Percentiles rank a stretch among this genome's conserved stretches.
phyloP scores from a whole-genome alignment of 2,797 vertebrate species.

The Rhinogobio ventralis region DNA sequence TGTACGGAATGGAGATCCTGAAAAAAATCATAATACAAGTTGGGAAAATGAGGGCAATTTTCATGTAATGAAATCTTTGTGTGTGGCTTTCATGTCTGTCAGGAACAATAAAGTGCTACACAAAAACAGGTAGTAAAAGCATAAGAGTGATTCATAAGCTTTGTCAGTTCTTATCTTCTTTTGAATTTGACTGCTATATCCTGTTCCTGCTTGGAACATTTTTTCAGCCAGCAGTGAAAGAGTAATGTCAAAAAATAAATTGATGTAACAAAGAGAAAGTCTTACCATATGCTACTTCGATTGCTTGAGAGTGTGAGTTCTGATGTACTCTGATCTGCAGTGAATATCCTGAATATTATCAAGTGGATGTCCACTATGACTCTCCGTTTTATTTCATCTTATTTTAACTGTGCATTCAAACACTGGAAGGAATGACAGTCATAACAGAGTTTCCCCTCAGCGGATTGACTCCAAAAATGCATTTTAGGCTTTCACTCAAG shows the following conservation, averaged over 20 bases:
- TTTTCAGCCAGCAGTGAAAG: not conserved
- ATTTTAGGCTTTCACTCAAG: slow-evolving; percentile 5
- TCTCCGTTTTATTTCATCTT: slow-evolving; percentile 5
- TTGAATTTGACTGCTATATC: slow-evolving; percentile 8
- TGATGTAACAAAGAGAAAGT: slow-evolving; percentile 22
- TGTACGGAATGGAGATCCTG: slow-evolving; percentile 26
- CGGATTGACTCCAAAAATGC: not conserved
- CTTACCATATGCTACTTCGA: slow-evolving; percentile 6
- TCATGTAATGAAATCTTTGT: slow-evolving; percentile 42
- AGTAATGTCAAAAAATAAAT: slow-evolving; percentile 23
- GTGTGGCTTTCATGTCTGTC: slow-evolving; percentile 5
- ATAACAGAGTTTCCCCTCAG: not conserved
- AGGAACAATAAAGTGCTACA: slow-evolving; percentile 10
- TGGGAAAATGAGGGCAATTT: slow-evolving; percentile 33
- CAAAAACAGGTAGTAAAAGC: slow-evolving; percentile 27
- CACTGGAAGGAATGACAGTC: not conserved
- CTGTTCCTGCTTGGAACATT: slow-evolving; percentile 3
- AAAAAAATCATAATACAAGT: slow-evolving; percentile 36
- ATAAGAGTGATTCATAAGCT: slow-evolving; percentile 4
- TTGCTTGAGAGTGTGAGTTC: not conserved
- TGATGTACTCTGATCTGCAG: not conserved
- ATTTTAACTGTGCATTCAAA: not conserved
- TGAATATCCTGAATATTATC: not conserved
- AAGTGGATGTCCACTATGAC: not conserved
- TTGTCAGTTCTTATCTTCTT: slow-evolving; percentile 19